Conservation (phyloP, 2,113 vertebrate genomes). For the Glaucomys volans region DNA sequence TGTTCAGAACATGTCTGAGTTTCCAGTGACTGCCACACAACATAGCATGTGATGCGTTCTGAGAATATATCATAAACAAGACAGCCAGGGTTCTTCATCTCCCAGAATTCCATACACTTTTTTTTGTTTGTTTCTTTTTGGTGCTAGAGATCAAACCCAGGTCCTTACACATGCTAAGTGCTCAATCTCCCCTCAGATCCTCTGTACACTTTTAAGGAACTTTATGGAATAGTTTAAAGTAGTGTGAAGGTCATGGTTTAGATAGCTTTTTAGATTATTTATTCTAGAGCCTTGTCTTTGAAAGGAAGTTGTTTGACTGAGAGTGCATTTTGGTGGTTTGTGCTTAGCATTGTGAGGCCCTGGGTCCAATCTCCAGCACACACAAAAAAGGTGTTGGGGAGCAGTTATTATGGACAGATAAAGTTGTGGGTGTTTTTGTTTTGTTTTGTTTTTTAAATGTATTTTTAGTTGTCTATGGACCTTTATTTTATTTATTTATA, state of each 20-base stretch:
- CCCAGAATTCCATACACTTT: not conserved
- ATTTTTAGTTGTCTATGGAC: too few relatives aligned
- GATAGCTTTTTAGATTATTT: not conserved
- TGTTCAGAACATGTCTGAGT: not conserved
- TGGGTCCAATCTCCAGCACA: too few relatives aligned
- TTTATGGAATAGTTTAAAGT: not conserved
- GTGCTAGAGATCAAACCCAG: not conserved
- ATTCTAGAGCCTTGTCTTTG: conserved; percentile 16
- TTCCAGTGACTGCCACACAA: not conserved
- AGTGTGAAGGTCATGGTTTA: not conserved
- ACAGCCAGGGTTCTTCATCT: not conserved
- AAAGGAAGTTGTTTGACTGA: not conserved
- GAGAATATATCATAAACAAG: not conserved
- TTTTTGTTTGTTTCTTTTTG: not conserved
- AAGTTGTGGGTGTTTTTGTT: not conserved
- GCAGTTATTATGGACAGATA: not conserved
- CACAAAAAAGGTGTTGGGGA: too few relatives aligned
- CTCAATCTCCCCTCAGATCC: not conserved
- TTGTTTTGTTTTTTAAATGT: too few relatives aligned
- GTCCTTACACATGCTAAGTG: not conserved
- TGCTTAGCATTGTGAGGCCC: too few relatives aligned
- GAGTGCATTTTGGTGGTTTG: too few relatives aligned
- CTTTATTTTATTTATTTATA: too few relatives aligned
- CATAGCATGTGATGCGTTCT: not conserved
- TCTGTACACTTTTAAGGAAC: not conserved